These are phyloP conservation scores for Actenoides lindsayi DNA, from an alignment of 2,113 vertebrate genomes.

Conservation along the genomic window DNA sequence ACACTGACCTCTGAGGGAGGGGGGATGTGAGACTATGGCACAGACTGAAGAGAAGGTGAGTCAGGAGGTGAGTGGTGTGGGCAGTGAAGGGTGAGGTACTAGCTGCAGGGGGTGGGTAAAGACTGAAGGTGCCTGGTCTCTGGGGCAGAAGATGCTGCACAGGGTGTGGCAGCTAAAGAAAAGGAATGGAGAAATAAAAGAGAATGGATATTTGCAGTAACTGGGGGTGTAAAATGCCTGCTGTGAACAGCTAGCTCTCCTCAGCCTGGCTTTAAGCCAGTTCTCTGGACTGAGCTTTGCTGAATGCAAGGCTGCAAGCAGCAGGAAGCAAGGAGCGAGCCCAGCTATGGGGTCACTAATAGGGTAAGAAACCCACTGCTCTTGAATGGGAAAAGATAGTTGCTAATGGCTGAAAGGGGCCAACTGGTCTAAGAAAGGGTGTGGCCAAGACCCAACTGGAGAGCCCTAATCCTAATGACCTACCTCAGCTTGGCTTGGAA, in stretches of 20 bases:
- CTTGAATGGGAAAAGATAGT: neutral
- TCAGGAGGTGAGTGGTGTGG: neutral
- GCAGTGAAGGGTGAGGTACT: neutral
- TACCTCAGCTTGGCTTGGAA: neutral
- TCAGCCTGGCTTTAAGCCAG: neutral
- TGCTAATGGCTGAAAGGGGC: neutral
- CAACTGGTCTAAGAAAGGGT: neutral
- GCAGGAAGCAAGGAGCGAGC: neutral
- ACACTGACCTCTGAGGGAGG: neutral
- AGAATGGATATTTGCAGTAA: neutral
- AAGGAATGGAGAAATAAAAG: neutral
- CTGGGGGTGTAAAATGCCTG: neutral
- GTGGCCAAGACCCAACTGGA: neutral
- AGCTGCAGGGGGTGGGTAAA: neutral
- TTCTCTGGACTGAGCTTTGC: neutral
- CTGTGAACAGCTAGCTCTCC: neutral
- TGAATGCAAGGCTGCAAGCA: neutral
- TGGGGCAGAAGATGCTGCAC: neutral
- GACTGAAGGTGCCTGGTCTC: neutral
- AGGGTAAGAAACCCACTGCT: neutral
- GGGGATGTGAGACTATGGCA: fast-evolving
- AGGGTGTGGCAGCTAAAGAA: neutral
- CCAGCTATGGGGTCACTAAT: neutral
- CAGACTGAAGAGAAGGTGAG: neutral
- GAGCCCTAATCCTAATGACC: neutral